Evolutionary conservation across 2,888 invertebrate species (phyloP), one percentile per base, ranked within the genome.

Genomic region (Campopleginae sp.): DNA sequence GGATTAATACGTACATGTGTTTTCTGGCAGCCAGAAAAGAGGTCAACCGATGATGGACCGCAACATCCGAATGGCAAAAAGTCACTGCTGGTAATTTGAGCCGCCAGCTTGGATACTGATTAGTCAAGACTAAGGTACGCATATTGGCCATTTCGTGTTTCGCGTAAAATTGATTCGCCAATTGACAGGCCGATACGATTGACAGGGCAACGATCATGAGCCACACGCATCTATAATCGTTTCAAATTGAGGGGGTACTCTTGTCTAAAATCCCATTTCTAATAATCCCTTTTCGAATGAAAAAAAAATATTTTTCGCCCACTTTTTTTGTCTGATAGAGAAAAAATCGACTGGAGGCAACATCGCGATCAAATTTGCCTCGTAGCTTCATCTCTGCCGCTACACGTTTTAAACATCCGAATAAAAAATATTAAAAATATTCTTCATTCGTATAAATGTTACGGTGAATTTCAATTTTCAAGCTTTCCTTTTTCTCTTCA

Each of bases 81-180:
- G 90, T 90, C 7, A 91, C 77, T n/a, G 91, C 89, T 6, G 90
- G 91, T 61, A 90, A 38, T 58, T 87, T 51, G 5, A 90, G 82
- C 72, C 86, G 83, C 85, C 88, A 86, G 46, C 89, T 87, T n/a
- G 91, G 89, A 81, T 86, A 89, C 83, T 90, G 89, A 82, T 88
- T 88, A 23, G 86, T 88, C 17, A 89, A 86, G n/a, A 91, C 87
- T 27, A 89, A 80, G 31, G 90, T 91, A 38, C 90, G 88, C 90
- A 89, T 90, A 78, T 88, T 91, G 0, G 87, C 90, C 19, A 86
- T 86, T 82, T 89, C 86, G 84, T 90, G 90, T 66, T 87, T 89
- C 38, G 86, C 86, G 86, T 91, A 90, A 84, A 91, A 91, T 72
- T 88, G 79, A 65, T 83, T 81, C 12, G 90, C 89, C 80, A 91